phyloP scores from a whole-genome alignment of 2,113 vertebrate species.

The Cervus canadensis region DNA sequence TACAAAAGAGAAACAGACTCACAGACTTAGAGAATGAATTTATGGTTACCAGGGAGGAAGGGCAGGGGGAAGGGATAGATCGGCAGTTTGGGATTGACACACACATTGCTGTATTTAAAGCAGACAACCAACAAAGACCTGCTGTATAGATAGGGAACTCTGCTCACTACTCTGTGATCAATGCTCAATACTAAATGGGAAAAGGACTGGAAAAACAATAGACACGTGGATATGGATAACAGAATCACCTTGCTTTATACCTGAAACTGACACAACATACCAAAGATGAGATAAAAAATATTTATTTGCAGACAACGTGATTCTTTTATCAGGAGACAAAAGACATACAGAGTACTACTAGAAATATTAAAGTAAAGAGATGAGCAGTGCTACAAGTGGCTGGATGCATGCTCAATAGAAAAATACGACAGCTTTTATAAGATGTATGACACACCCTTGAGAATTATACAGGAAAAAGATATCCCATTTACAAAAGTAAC shows the following conservation, averaged over 20 bases:
- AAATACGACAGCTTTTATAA: background rate
- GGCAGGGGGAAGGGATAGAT: background rate
- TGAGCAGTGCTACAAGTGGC: background rate
- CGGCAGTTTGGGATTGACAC: background rate
- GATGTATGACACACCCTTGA: background rate
- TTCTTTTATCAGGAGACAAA: background rate
- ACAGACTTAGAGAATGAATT: background rate
- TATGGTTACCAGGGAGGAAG: background rate
- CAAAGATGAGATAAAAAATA: background rate
- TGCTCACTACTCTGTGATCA: background rate
- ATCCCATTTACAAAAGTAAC: background rate
- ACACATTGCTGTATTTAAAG: background rate
- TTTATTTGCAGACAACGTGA: background rate
- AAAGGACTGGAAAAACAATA: background rate
- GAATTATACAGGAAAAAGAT: background rate
- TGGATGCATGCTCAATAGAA: background rate
- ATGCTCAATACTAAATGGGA: background rate
- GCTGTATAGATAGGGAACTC: background rate
- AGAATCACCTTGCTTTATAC: background rate
- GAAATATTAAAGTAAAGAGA: background rate
- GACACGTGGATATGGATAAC: background rate
- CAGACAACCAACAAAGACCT: background rate
- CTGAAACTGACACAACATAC: background rate
- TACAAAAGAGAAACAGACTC: background rate
- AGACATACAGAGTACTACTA: background rate